Evolutionary conservation across 2,113 vertebrate species (phyloP), one percentile per base, ranked within the genome.

Genomic region (Desmodus rotundus): DNA sequence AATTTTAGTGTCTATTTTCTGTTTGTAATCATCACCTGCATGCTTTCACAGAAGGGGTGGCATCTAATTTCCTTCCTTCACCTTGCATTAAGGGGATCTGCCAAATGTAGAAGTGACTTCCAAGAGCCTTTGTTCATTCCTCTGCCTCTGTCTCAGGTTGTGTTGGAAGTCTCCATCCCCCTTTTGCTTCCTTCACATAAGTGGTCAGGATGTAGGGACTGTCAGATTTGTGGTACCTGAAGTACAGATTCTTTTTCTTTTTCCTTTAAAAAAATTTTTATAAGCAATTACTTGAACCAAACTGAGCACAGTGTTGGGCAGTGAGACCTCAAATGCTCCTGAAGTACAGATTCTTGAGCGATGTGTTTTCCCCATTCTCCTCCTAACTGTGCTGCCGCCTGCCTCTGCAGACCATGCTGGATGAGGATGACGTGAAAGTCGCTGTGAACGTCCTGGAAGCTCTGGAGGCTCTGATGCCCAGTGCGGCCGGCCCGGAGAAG

Each of bases 381-480:
- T 83, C 11, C 33, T 87, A 14, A 89, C 58, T 41, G 70, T 74
- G 52, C 45, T 45, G 52, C 15, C 86, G 20, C 95, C 31, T 96
- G 52, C 67, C 33, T 83, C 86, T 96, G 31, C 84, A 99, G 99
- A 98, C 85, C 20, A 98, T 99, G 95, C 95, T 99, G 92, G 99
- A 99, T 91, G 99, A 99, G 65, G 99, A 99, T 86, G 99, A 99
- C n/a, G 99, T 99, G 74, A 99, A 99, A 78, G 99, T 99, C 0
- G 99, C 99, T 26, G 99, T 99, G 61, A 99, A 99, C 97, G 99
- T 99, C 22, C 99, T 99, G 95, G 99, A 99, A 54, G 99, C 99
- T 45, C 98, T 99, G 7, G 99, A 99, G 98, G 99, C 99, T 97
- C 98, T 99, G 70, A 99, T 99, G 99, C 99, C 99, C 5, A 99